Evolutionary conservation across 2,888 invertebrate species (phyloP), one percentile per base, ranked within the genome.

Genomic region (Drosophila vallismaia): DNA sequence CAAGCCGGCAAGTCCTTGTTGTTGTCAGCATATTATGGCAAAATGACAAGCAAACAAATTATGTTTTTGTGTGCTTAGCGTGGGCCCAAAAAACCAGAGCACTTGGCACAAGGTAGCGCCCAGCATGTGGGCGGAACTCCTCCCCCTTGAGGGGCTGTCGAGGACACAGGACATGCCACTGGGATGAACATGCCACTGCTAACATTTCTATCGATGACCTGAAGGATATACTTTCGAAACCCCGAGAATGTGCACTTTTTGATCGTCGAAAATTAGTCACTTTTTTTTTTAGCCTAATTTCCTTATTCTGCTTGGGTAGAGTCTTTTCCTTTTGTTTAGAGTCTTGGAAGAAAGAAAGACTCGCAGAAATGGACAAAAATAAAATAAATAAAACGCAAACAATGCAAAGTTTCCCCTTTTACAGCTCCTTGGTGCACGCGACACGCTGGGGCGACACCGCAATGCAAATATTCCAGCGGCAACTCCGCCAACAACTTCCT

Each of bases 21-120:
- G 74, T 84, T 84, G 81, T 84, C 76, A 80, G 82, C 78, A 76
- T 67, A 85, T 76, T 81, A 69, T 74, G 60, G 71, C 70, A 59
- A 82, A 81, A 85, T 81, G 86, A 71, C 86, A 76, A 72, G 80
- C 86, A 85, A 81, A 85, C 80, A 83, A 81, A 81, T 84, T 82
- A 82, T 82, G 78, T 76, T 84, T 82, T 67, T 84, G 87, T 82
- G 81, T 72, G 76, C 48, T 76, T 60, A 86, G 57, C 83, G 69
- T 69, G 69, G 49, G 69, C 69, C 53, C 60, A 78, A 79, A 67
- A 77, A 72, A 82, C 74, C 83, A 69, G 63, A 60, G 62, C 83
- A 76, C 86, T 69, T 74, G 59, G 62, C 49, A 36, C 63, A 58
- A 60, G 62, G 69, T 70, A 70, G 50, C 68, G 1, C n/a, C 49